Conservation (phyloP, 2,888 invertebrate species). For the Stenchaetothrips biformis region DNA sequence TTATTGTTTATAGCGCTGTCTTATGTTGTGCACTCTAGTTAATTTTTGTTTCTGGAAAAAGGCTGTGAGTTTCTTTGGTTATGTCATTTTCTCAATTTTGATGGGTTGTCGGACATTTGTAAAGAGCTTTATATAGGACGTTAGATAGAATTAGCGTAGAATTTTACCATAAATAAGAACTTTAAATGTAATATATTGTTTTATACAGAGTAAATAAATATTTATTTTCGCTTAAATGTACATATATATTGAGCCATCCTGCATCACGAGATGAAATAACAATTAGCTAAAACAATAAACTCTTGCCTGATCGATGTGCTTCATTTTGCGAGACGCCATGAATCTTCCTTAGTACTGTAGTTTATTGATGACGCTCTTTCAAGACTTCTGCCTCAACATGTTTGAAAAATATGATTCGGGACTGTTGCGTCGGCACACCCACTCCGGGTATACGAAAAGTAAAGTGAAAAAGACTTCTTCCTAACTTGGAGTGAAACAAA, state of each 20-base stretch:
- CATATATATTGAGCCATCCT: slow-evolving; percentile 21
- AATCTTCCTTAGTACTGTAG: neutral
- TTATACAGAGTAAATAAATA: slow-evolving; percentile 25
- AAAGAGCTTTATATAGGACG: neutral
- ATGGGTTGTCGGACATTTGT: neutral
- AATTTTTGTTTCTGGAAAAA: slow-evolving; percentile 17
- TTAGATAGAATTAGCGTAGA: neutral
- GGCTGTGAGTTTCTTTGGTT: slow-evolving; percentile 22
- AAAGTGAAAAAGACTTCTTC: too few species aligned
- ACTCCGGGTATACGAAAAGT: too few species aligned
- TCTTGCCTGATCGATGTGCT: neutral
- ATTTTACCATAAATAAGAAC: slow-evolving; percentile 15
- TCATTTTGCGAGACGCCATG: neutral
- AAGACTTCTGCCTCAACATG: neutral
- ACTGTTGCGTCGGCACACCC: too few species aligned
- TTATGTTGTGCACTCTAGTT: slow-evolving; percentile 20
- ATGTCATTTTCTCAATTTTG: slow-evolving; percentile 13
- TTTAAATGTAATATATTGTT: slow-evolving; percentile 24
- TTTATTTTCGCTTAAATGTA: slow-evolving; percentile 21
- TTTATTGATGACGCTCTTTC: neutral
- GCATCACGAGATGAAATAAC: neutral
- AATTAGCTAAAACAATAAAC: slow-evolving; percentile 8
- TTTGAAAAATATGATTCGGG: too few species aligned
- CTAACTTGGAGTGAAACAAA: too few species aligned
- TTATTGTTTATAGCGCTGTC: neutral